These are phyloP conservation scores for Drosophila neotestacea DNA, from an alignment of 2,888 invertebrate genomes.

Conservation along the genomic window DNA sequence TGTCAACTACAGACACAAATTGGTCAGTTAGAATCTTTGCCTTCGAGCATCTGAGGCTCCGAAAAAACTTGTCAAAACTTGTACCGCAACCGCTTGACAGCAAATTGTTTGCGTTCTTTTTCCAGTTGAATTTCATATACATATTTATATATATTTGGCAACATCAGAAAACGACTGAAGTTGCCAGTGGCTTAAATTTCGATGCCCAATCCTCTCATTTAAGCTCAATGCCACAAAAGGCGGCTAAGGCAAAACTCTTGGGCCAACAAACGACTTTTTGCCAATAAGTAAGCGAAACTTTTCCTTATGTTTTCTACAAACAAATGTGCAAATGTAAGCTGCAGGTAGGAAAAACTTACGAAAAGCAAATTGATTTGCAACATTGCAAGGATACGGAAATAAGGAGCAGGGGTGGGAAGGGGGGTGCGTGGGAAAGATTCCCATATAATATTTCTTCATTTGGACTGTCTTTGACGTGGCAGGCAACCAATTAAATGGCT, in stretches of 20 bases:
- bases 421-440: constrained; percentile 8
- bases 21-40: constrained; percentile 7
- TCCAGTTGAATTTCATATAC: constrained; percentile 31
- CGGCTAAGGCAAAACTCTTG: constrained; percentile 32
- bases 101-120: constrained; percentile 55
- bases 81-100: constrained; percentile 63
- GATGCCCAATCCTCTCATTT: constrained; percentile 16
- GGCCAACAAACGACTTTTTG: constrained; percentile 54
- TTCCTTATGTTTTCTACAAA: constrained; percentile 67
- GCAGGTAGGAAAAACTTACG: constrained; percentile 60
- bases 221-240: constrained; percentile 25
- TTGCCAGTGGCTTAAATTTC: constrained; percentile 39
- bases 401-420: background rate
- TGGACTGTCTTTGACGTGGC: constrained; percentile 70
- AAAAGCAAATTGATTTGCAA: constrained; percentile 73
- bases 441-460: constrained; percentile 68
- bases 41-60: constrained; percentile 14
- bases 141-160: constrained; percentile 32
- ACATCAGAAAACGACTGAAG: constrained; percentile 43
- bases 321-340: constrained; percentile 51
- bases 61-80: constrained; percentile 43
- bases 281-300: constrained; percentile 72
- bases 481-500: constrained; percentile 68
- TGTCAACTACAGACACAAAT: constrained; percentile 14
- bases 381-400: constrained; percentile 32